Evolutionary conservation across 2,113 vertebrate genomes (phyloP).

Genomic region (Desmodus rotundus): DNA sequence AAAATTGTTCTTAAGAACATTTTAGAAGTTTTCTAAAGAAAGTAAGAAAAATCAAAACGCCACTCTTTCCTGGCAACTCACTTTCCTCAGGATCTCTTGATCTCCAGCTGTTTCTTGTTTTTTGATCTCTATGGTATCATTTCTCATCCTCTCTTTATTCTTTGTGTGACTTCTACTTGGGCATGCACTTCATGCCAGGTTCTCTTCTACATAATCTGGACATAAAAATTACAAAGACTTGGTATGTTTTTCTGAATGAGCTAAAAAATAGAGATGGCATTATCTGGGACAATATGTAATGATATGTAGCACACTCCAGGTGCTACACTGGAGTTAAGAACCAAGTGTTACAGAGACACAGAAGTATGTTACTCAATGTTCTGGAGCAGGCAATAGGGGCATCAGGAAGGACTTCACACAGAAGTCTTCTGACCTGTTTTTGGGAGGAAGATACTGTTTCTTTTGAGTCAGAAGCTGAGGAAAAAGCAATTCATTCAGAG

Average conservation of each 20-base stretch:
- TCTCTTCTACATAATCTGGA: neutral
- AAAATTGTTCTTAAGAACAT: neutral
- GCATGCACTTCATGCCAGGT: neutral
- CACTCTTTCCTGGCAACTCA: neutral
- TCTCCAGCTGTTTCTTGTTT: neutral
- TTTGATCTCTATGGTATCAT: neutral
- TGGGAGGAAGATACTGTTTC: neutral
- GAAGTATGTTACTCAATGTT: neutral
- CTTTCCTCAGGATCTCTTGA: neutral
- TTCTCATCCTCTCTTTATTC: neutral
- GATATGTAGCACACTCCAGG: accelerated
- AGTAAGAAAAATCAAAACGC: neutral
- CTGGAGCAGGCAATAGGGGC: neutral
- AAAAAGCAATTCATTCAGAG: neutral
- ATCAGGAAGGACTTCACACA: neutral
- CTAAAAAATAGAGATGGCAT: neutral
- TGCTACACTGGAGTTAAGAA: neutral
- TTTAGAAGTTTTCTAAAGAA: neutral
- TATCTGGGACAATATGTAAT: neutral
- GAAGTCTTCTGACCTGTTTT: neutral
- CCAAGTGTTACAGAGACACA: neutral
- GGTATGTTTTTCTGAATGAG: neutral
- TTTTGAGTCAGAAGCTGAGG: neutral
- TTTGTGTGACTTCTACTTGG: neutral
- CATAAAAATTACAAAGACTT: neutral